Base-by-base conservation (phyloP, 2,888 invertebrate genomes). In the Cartodere bifasciata region DNA sequence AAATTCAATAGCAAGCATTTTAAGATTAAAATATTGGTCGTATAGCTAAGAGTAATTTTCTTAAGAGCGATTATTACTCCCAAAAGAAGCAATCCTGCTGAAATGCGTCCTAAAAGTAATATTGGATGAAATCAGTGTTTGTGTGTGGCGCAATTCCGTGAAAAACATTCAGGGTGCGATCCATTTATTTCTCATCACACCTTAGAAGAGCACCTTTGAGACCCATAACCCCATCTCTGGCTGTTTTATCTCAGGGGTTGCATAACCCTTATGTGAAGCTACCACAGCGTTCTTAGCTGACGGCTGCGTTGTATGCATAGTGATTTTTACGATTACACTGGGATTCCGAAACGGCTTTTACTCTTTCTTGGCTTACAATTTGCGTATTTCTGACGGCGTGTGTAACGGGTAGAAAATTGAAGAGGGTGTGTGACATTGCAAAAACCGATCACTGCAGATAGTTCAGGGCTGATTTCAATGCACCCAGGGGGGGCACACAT, bases 191-290 rank as follows among this genome's bases (percentile, higher is more conserved):
- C 50, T 53, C 53, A 56, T 56, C 56, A 52, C 55, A 57, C 56
- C 56, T 56, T 47, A 44, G 48, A 53, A 59, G 49, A 48, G 55
- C 51, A 46, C 68, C 65, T 55, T 52, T 41, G 67, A 65, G 67
- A 65, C 63, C 62, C 60, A 65, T 68, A 68, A 68, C 67, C 67
- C 67, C 65, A 68, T 68, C 66, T 64, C 61, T 56, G 56, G n/a
- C n/a, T n/a, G n/a, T n/a, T 50, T 43, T 45, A 49, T 56, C 58
- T 55, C 56, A 45, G 46, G 60, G 59, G 60, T 49, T 49, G 53
- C 51, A 59, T 61, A 61, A 60, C 60, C 60, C 60, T 60, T 58
- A 58, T 56, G 44, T 46, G 44, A 33, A 29, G 28, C 35, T 37
- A 23, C 35, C 27, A 26, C 26, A 25, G 23, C 16, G 28, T 6